phyloP scores from a whole-genome alignment of 2,888 invertebrate species.

The Sminthurides aquaticus region DNA sequence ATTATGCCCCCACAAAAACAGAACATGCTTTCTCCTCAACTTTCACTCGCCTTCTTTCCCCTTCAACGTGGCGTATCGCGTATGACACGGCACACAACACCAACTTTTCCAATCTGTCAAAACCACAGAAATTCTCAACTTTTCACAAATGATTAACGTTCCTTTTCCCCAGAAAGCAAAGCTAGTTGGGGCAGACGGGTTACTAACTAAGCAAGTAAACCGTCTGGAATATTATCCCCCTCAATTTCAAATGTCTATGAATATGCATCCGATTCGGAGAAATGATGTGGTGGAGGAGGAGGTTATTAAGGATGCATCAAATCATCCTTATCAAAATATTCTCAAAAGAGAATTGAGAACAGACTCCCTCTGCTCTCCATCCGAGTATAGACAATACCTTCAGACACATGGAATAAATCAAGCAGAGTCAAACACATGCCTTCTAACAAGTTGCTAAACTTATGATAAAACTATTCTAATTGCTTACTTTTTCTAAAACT shows the following conservation, averaged over 20 bases:
- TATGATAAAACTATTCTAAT: not conserved
- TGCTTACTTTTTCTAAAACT: not conserved
- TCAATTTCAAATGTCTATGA: too few relatives aligned
- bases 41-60: too few relatives aligned
- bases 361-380: not conserved
- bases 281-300: too few relatives aligned
- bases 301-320: constrained; percentile 4
- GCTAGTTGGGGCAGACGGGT: not conserved
- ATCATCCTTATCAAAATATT: constrained; percentile 4
- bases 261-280: constrained; percentile 8
- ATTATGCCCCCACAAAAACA: too few relatives aligned
- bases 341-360: too few relatives aligned
- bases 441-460: not conserved
- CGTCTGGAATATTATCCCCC: too few relatives aligned
- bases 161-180: not conserved
- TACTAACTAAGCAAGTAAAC: not conserved
- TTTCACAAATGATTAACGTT: not conserved
- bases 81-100: not conserved
- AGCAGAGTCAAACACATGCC: not conserved
- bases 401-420: not conserved
- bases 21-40: not conserved
- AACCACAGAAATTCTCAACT: not conserved
- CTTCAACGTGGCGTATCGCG: too few relatives aligned
- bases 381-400: not conserved
- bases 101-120: constrained; percentile 8